Base-by-base conservation (phyloP, 2,113 vertebrate genomes). In the Phyllostomus discolor region DNA sequence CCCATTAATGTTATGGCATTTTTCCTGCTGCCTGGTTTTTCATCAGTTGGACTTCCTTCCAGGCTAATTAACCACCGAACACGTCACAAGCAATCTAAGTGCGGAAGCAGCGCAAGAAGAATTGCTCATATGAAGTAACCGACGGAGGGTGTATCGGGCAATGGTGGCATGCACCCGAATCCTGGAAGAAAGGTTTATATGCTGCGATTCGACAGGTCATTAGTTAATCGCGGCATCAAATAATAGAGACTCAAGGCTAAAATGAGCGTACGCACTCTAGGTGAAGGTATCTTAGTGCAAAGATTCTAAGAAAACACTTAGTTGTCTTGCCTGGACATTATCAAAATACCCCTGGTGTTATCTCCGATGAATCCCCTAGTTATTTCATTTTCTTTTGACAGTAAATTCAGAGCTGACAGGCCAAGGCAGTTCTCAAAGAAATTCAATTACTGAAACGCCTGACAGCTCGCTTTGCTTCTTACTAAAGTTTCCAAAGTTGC, bases 401-500 rank as follows among this genome's bases (percentile, higher is more conserved):
- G 98, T 97, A 96, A 98, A 98, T 98, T 98, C 97, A 98, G 98
- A 98, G 92, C 98, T 98, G 98, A 98, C 98, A 98, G 98, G 97
- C 98, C 94, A 96, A 98, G 96, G 97, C 97, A 98, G 96, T 98
- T 98, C 98, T 98, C 98, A 98, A 97, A 98, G 98, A 98, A 98
- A 98, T 98, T 98, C 97, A 98, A 98, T 99, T 98, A 98, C 98
- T 97, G 97, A 98, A 98, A 98, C 97, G 95, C 98, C 97, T 98
- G 98, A 98, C 98, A 98, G 98, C 96, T 98, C 97, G 96, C 96
- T 98, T 98, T 98, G 81, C 98, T 98, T 97, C 97, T 98, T 97
- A 97, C 98, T 97, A 94, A 98, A 98, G 97, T 98, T 98, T 98
- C 97, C 98, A 97, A 98, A 98, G 97, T 97, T 98, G 97, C 96